Evolutionary conservation across 1,140 invertebrate genomes (phyloP).

Genomic region (Hylaeus anthracinus): DNA sequence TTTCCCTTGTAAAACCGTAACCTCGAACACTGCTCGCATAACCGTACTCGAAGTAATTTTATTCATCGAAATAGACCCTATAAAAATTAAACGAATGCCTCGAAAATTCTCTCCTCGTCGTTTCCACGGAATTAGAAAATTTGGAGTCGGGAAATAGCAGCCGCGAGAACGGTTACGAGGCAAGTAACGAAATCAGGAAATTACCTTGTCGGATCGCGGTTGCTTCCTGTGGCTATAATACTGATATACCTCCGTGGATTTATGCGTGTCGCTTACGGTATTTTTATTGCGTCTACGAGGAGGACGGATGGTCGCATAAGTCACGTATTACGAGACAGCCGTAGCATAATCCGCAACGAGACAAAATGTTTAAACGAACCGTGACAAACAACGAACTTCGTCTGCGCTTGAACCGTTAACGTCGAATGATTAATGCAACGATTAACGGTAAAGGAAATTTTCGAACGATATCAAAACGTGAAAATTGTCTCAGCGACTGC

Average conservation of each 20-base stretch:
- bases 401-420: constrained; percentile 3
- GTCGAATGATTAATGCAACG: constrained; percentile 9
- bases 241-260: constrained; percentile 47
- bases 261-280: constrained; percentile 44
- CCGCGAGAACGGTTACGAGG: background rate
- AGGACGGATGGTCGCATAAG: constrained; percentile 46
- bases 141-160: background rate
- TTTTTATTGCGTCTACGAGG: constrained; percentile 46
- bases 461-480: background rate
- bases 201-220: constrained; percentile 19
- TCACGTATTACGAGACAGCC: constrained; percentile 45
- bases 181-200: constrained; percentile 16
- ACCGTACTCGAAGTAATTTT: too few species aligned
- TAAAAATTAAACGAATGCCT: too few species aligned
- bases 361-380: constrained; percentile 14
- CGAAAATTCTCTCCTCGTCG: too few species aligned
- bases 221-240: constrained; percentile 19
- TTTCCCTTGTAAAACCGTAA: too few species aligned
- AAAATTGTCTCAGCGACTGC: background rate
- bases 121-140: background rate
- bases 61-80: too few species aligned
- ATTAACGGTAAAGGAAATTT: background rate
- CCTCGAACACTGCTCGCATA: too few species aligned
- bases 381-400: constrained; percentile 9
- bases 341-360: constrained; percentile 41